Conservation (phyloP, 64 coral and sea anemone species). For the Porites australiensis region DNA sequence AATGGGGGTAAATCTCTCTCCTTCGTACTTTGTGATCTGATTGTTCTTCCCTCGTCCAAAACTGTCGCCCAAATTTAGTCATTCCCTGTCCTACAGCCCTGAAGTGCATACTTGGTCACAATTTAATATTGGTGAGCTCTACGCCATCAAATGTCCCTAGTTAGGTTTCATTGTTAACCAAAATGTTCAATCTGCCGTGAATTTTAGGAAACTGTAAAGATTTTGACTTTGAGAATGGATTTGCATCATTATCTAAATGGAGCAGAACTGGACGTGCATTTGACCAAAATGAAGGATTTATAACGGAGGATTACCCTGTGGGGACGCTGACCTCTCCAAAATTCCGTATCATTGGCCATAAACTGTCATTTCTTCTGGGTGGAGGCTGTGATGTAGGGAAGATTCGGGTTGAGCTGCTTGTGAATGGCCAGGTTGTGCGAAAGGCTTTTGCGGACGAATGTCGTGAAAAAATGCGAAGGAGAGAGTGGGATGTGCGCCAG, state of each 20-base stretch:
- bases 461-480: slow-evolving; percentile 46
- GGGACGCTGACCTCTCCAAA: slow-evolving; percentile 69
- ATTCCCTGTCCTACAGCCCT: too few species aligned
- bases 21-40: too few species aligned
- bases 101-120: too few species aligned
- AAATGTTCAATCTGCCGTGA: background rate
- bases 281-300: slow-evolving; percentile 5
- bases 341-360: slow-evolving; percentile 48
- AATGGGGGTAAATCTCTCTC: too few species aligned
- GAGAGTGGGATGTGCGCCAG: slow-evolving; percentile 9
- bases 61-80: too few species aligned
- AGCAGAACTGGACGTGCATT: slow-evolving; percentile 60
- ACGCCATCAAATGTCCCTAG: too few species aligned
- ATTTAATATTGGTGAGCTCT: too few species aligned
- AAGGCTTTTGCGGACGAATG: slow-evolving; percentile 42
- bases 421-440: slow-evolving; percentile 26
- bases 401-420: slow-evolving; percentile 44
- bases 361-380: slow-evolving; percentile 61
- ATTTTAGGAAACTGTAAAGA: slow-evolving; percentile 12
- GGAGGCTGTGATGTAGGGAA: slow-evolving; percentile 24
- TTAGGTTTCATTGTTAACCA: too few species aligned
- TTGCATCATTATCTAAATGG: slow-evolving; percentile 29
- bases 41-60: too few species aligned
- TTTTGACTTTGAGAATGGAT: slow-evolving; percentile 59
- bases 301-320: slow-evolving; percentile 51